Percentiles rank a stretch among this genome's conserved stretches.
Evolutionary conservation across 2,888 invertebrate species (phyloP).

Genomic region (Drosophila meridiana): DNA sequence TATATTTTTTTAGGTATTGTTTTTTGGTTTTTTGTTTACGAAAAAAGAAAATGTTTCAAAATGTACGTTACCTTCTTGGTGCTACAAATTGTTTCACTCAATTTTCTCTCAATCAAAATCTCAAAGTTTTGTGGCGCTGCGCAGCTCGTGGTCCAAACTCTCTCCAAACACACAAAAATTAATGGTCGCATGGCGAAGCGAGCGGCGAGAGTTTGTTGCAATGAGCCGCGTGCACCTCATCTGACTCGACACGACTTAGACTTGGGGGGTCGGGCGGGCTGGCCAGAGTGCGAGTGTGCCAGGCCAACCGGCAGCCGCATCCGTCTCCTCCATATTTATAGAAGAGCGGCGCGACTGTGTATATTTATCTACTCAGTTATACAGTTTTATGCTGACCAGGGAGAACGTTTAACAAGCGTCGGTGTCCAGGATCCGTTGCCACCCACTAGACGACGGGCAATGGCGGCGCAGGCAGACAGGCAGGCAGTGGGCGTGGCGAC

Average conservation of each 20-base stretch:
- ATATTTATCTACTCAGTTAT: slow-evolving; percentile 1
- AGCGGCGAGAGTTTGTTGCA: slow-evolving; percentile 77
- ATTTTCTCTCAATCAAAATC: slow-evolving; percentile 80
- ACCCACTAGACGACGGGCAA: slow-evolving; percentile 60
- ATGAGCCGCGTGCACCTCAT: slow-evolving; percentile 78
- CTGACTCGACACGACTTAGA: slow-evolving; percentile 56
- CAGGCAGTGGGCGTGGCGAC: slow-evolving; percentile 62
- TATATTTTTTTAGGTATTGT: slow-evolving; percentile 22
- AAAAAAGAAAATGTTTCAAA: slow-evolving; percentile 80
- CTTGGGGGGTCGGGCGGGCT: slow-evolving; percentile 34
- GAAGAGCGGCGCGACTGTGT: slow-evolving; percentile 37
- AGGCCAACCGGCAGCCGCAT: slow-evolving; percentile 58
- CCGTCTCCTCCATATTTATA: slow-evolving; percentile 39
- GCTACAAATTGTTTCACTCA: slow-evolving; percentile 80
- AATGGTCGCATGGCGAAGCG: slow-evolving; percentile 72
- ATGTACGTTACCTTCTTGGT: slow-evolving; percentile 81
- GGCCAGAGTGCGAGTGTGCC: slow-evolving; percentile 30
- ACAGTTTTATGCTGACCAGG: slow-evolving; percentile 41
- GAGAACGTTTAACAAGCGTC: slow-evolving; percentile 64
- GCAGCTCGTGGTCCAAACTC: slow-evolving; percentile 79
- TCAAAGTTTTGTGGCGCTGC: slow-evolving; percentile 73
- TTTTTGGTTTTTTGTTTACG: slow-evolving; percentile 44
- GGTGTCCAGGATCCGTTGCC: slow-evolving; percentile 73
- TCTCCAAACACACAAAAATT: slow-evolving; percentile 52
- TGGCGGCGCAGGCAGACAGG: slow-evolving; percentile 69